Evolutionary conservation across 1,140 invertebrate genomes (phyloP).

Genomic region (Mactra quadrangularis): DNA sequence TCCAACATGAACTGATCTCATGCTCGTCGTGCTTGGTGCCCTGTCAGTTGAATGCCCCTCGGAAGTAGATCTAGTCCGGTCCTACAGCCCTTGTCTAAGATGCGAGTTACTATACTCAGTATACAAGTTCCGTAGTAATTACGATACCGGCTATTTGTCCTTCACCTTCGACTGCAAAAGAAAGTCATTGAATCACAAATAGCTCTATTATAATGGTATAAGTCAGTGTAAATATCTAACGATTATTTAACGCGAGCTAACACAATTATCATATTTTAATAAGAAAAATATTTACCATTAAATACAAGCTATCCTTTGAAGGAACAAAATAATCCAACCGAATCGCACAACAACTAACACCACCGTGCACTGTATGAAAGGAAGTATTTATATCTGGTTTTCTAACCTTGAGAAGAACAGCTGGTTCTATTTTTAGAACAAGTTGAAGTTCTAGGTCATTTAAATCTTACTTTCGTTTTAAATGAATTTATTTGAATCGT

Average conservation of each 20-base stretch:
- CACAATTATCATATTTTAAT: not conserved
- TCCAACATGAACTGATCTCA: not conserved
- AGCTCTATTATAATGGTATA: not conserved
- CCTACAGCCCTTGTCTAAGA: no score
- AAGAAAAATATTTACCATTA: not conserved
- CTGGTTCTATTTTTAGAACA: slow-evolving; percentile 1
- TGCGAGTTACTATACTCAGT: no score
- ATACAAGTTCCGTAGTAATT: no score
- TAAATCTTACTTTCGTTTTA: slow-evolving; percentile 21
- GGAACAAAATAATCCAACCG: not conserved
- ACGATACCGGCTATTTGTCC: not conserved
- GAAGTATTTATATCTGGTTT: not conserved
- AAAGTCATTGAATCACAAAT: slow-evolving; percentile 6
- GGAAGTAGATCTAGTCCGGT: no score
- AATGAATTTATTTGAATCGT: not conserved
- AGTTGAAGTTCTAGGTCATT: slow-evolving; percentile 38
- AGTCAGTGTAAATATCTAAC: not conserved
- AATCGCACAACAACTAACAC: no score
- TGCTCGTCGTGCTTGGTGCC: not conserved
- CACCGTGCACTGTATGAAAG: not conserved
- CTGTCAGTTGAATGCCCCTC: not conserved
- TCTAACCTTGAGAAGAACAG: slow-evolving; percentile 8
- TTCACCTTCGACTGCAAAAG: slow-evolving; percentile 35
- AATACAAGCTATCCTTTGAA: not conserved
- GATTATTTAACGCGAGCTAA: not conserved